Evolutionary conservation across 2,113 vertebrate genomes (phyloP).

Genomic region (Aramus guarauna): DNA sequence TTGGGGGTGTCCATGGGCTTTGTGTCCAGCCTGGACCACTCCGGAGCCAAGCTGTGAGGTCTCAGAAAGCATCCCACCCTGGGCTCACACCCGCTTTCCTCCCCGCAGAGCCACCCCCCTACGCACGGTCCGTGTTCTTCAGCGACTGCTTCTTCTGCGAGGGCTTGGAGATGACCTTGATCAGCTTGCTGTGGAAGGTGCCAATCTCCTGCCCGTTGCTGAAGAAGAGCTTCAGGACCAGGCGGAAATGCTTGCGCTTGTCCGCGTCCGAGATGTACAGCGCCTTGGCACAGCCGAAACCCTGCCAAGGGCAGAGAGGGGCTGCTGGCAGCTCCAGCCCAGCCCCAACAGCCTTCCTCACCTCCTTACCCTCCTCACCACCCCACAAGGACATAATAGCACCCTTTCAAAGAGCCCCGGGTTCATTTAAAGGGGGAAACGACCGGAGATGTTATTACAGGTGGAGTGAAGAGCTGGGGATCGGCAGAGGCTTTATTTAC

Average conservation of each 20-base stretch:
- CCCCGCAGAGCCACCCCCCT: background rate
- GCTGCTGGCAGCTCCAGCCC: background rate
- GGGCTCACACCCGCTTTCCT: background rate
- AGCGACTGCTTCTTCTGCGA: constrained; percentile 97
- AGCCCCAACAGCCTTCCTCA: background rate
- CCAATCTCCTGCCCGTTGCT: constrained; percentile 87
- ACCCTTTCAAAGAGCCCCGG: background rate
- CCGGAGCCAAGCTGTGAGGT: background rate
- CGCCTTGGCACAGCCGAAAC: constrained; percentile 90
- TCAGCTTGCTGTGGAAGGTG: constrained; percentile 90
- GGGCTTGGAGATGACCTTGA: constrained; percentile 97
- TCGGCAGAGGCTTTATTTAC: constrained; percentile 43
- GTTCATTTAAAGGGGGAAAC: constrained; percentile 2
- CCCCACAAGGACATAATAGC: background rate
- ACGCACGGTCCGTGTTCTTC: constrained; percentile 94
- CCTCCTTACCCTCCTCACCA: background rate
- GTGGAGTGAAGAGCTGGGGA: constrained; percentile 47
- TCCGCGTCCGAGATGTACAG: constrained; percentile 93
- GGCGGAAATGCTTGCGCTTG: constrained; percentile 93
- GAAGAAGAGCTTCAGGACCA: constrained; percentile 86
- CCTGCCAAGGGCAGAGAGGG: constrained; percentile 59
- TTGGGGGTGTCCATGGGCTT: background rate
- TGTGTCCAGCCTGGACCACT: background rate
- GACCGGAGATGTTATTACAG: constrained; percentile 64
- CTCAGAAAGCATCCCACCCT: background rate